Conservation (phyloP, 2,797 vertebrate genomes). For the Sebastes itinus region DNA sequence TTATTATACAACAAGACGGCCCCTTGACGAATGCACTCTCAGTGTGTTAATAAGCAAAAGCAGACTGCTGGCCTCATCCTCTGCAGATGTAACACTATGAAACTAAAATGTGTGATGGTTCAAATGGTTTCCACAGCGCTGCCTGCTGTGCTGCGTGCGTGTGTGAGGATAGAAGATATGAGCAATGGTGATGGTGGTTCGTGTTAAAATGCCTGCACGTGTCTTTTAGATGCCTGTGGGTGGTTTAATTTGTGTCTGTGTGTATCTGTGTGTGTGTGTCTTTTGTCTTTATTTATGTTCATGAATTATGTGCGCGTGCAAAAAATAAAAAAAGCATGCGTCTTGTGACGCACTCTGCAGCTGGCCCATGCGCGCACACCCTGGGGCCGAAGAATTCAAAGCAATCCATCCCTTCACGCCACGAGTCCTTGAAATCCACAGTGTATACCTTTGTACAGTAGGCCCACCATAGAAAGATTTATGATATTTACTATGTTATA, state of each 20-base stretch:
- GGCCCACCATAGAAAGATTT: constrained; percentile 49
- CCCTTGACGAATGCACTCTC: constrained; percentile 44
- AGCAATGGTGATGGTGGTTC: constrained; percentile 35
- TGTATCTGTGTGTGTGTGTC: neutral
- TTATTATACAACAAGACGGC: constrained; percentile 35
- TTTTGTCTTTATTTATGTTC: constrained; percentile 8
- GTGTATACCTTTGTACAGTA: constrained; percentile 16
- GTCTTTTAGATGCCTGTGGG: constrained; percentile 40
- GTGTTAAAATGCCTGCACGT: constrained; percentile 43
- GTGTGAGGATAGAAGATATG: constrained; percentile 8
- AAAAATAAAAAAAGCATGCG: constrained; percentile 7
- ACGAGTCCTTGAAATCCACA: constrained; percentile 54
- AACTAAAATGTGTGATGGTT: constrained; percentile 42
- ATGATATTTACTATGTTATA: constrained; percentile 41
- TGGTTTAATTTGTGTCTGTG: constrained; percentile 40
- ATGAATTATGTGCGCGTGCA: neutral
- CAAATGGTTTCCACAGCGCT: constrained; percentile 9
- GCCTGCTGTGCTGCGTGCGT: constrained; percentile 15
- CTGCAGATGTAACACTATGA: constrained; percentile 10
- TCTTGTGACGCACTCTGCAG: constrained; percentile 43
- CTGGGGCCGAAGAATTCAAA: constrained; percentile 49
- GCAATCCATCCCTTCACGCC: constrained; percentile 28
- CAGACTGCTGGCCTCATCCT: constrained; percentile 51
- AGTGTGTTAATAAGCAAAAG: constrained; percentile 52
- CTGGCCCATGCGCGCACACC: constrained; percentile 30